Conservation (phyloP, 2,888 invertebrate genomes). For the Exocentrus adspersus region DNA sequence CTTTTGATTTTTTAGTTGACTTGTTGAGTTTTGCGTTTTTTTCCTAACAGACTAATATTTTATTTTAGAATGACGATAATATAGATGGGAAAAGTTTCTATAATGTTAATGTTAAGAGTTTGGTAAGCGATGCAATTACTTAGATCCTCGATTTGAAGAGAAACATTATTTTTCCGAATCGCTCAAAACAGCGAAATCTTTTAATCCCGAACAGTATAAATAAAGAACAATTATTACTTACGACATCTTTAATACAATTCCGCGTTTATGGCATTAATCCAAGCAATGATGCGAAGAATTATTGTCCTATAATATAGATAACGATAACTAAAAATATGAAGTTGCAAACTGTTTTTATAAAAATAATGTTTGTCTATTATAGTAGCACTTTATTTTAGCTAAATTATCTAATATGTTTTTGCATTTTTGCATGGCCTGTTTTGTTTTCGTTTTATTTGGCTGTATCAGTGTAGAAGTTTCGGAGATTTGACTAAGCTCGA, state of each 20-base stretch:
- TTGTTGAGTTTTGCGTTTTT: slow-evolving; percentile 49
- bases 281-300: too few species aligned
- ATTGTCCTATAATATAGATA: too few species aligned
- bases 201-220: too few species aligned
- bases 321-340: too few species aligned
- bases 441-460: slow-evolving; percentile 34
- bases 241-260: too few species aligned
- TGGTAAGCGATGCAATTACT: slow-evolving; percentile 67
- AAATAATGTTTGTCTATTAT: slow-evolving; percentile 27
- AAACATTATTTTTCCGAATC: slow-evolving; percentile 22
- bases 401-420: slow-evolving; percentile 38
- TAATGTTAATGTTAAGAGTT: slow-evolving; percentile 72
- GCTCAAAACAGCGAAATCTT: too few species aligned
- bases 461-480: slow-evolving; percentile 69
- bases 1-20: slow-evolving; percentile 9
- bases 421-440: slow-evolving; percentile 46
- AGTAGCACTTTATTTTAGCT: slow-evolving; percentile 12
- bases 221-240: too few species aligned
- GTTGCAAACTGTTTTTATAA: too few species aligned
- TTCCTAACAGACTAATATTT: slow-evolving; percentile 50
- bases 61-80: slow-evolving; percentile 61
- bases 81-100: slow-evolving; percentile 62
- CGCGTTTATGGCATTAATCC: too few species aligned
- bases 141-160: slow-evolving; percentile 30
- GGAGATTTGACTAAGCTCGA: slow-evolving; percentile 69